phyloP scores from a whole-genome alignment of 2,888 invertebrate species.

The Tenodera sinensis region DNA sequence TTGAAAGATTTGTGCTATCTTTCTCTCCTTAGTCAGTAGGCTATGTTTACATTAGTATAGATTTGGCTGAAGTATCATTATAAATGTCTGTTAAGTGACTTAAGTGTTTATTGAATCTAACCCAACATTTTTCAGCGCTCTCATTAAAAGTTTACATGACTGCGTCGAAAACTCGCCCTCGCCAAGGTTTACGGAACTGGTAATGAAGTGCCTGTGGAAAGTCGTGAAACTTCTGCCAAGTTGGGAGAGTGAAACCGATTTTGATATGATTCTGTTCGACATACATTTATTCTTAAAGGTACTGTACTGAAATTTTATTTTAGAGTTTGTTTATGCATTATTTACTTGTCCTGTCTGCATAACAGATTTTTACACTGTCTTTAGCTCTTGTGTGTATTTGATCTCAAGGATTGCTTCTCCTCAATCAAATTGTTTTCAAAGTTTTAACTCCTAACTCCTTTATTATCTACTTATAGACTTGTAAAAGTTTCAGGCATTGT shows the following conservation, averaged over 20 bases:
- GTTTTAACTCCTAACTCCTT: no score
- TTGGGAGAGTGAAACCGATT: constrained; percentile 72
- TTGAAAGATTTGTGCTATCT: no score
- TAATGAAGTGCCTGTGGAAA: constrained; percentile 95
- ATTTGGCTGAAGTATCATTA: no score
- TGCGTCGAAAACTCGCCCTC: constrained; percentile 67
- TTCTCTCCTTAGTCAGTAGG: no score
- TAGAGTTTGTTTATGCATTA: neutral
- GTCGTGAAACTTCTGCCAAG: constrained; percentile 82
- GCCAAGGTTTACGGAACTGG: constrained; percentile 73
- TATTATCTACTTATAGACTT: no score
- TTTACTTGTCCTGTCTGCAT: no score
- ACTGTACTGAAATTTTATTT: constrained; percentile 21
- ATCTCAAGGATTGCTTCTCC: no score
- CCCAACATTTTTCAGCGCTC: constrained; percentile 59
- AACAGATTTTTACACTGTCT: no score
- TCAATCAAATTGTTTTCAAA: no score
- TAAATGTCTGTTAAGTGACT: neutral
- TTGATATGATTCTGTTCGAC: constrained; percentile 74
- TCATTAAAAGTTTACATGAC: constrained; percentile 84
- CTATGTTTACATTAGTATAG: no score
- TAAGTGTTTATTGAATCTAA: neutral
- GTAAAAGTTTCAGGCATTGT: no score
- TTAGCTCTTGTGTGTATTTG: no score
- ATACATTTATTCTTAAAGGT: constrained; percentile 84